These are phyloP conservation scores for Temnothorax curvispinosus DNA, from an alignment of 1,140 invertebrate species.

Conservation along the genomic window DNA sequence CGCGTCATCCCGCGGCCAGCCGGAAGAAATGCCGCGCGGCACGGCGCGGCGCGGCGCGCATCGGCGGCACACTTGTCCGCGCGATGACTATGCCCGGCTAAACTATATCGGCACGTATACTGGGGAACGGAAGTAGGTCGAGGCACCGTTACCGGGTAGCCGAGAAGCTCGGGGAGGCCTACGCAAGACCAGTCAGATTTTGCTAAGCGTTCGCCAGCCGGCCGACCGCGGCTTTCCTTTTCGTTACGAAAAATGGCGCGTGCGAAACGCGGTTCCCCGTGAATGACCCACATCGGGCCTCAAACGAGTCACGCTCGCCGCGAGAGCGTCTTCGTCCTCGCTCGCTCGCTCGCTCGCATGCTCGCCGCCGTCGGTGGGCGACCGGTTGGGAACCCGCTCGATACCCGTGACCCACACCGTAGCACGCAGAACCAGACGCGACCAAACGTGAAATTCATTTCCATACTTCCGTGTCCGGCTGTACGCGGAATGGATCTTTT, in stretches of 20 bases:
- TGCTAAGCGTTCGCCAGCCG: conserved; percentile 72
- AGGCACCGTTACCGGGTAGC: conserved; percentile 82
- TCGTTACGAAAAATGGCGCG: conserved; percentile 86
- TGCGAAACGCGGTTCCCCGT: conserved; percentile 81
- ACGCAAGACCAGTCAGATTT: conserved; percentile 79
- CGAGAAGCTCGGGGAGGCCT: conserved; percentile 71
- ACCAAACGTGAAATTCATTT: conserved; percentile 69
- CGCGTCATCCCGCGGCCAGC: background rate
- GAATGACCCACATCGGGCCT: conserved; percentile 66
- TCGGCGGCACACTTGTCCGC: conserved; percentile 61
- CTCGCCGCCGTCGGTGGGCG: conserved; percentile 10
- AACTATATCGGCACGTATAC: conserved; percentile 75
- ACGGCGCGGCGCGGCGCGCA: conserved; percentile 4
- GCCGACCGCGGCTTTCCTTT: conserved; percentile 84
- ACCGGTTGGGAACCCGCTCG: conserved; percentile 23
- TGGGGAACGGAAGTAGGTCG: conserved; percentile 82
- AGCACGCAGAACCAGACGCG: conserved; percentile 60
- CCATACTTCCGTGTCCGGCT: conserved; percentile 61
- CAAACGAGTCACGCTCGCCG: conserved; percentile 55
- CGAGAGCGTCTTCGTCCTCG: conserved; percentile 43
- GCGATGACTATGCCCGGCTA: conserved; percentile 63
- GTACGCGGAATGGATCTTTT: conserved; percentile 43
- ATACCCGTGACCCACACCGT: conserved; percentile 47
- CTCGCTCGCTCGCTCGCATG: background rate
- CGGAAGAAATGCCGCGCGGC: conserved; percentile 7